Evolutionary conservation across 2,797 vertebrate genomes (phyloP), one percentile per base, ranked within the genome.

Genomic region (Podarcis lilfordi): DNA sequence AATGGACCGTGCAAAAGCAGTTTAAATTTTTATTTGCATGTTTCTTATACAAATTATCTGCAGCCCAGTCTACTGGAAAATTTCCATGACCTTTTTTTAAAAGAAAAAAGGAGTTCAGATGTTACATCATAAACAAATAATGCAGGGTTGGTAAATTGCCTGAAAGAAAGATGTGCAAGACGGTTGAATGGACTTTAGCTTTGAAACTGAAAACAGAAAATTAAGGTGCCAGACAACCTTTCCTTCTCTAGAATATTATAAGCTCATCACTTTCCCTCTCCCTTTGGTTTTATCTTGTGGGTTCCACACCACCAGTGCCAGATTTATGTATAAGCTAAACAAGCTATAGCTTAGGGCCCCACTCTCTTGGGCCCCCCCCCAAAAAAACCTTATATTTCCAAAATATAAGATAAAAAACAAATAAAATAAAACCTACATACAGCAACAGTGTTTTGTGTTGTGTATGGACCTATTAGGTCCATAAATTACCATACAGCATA

Each of bases 11-110:
- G 86, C n/a, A 93, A 91, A 94, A 64, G 80, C 89, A 0, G 0
- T 89, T 93, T 91, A 89, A 81, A 88, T 93, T 94, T 82, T 81
- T 86, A 91, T 93, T 94, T 95, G 87, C 15, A 92, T 93, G 88
- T 89, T 89, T 91, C 81, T 93, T 94, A 93, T 69, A 88, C 91
- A 91, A 94, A 27, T 85, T 35, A 5, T 8, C 87, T 5, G 0
- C 35, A 86, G 19, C 0, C 0, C 27, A 1, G 45, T 88, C 91
- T 0, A 0, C 50, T 86, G 90, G 91, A 85, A 89, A 75, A 77
- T 89, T 89, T 92, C 93, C 89, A 89, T 94, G 91, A 87, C 82
- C 0, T 21, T 80, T 93, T 88, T 40, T 94, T 13, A 1, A 50
- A 50, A 11, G 3, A 3, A 13, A 55, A 55, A 55, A 55, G 85